Conservation (phyloP, 2,113 vertebrate genomes). For the Leucopsar rothschildi region DNA sequence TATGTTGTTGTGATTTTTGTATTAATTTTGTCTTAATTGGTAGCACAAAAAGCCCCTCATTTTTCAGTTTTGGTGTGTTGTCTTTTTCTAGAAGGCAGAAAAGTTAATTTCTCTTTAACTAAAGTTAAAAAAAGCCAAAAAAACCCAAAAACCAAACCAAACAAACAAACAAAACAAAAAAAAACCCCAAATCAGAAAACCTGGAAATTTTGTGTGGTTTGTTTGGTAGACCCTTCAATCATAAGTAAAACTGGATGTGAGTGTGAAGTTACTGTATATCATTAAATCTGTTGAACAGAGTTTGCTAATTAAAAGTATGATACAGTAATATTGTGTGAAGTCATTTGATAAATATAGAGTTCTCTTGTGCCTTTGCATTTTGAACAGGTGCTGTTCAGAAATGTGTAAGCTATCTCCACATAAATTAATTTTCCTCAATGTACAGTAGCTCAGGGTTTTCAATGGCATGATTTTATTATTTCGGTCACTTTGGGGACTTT, state of each 20-base stretch:
- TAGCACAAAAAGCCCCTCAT: fast-evolving
- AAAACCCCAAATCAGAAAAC: neutral
- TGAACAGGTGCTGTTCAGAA: neutral
- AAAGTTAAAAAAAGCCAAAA: neutral
- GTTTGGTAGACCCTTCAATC: neutral
- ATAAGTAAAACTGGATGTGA: neutral
- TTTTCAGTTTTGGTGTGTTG: neutral
- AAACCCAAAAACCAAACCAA: neutral
- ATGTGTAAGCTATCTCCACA: neutral
- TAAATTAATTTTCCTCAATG: conserved; percentile 7
- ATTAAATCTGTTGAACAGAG: neutral
- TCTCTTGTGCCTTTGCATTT: conserved; percentile 1
- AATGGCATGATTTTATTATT: neutral
- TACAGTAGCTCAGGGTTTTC: neutral
- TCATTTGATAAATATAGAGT: conserved; percentile 7
- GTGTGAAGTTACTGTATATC: neutral
- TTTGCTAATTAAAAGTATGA: neutral
- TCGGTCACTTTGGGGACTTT: neutral
- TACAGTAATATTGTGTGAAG: neutral
- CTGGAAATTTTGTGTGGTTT: neutral
- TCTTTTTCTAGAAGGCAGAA: neutral
- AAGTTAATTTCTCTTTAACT: neutral
- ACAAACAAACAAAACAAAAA: too few relatives aligned
- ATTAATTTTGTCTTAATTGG: neutral
- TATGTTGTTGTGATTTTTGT: neutral